phyloP scores from a whole-genome alignment of 2,113 vertebrate species.

The Bothrops jararaca region DNA sequence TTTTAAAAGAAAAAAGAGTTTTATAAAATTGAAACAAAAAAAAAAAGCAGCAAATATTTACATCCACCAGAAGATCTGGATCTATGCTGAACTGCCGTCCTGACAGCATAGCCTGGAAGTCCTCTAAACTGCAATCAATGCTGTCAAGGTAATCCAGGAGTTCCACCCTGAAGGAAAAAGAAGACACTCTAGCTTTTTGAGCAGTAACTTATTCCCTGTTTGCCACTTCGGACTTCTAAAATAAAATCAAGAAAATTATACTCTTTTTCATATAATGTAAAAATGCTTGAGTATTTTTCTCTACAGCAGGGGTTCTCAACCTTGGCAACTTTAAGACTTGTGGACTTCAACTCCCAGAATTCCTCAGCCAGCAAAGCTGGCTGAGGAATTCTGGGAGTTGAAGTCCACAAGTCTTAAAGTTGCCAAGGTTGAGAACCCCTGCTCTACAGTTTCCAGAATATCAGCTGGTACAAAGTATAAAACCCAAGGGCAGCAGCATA shows the following conservation, averaged over 20 bases:
- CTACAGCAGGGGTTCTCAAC: too few relatives aligned
- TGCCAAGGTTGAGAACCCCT: too few relatives aligned
- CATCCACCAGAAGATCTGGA: conserved; percentile 83
- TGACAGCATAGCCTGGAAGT: conserved; percentile 93
- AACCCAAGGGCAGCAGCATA: neutral
- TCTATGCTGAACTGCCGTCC: conserved; percentile 91
- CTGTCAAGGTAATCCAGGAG: conserved; percentile 97
- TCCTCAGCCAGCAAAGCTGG: too few relatives aligned
- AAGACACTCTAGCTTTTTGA: neutral
- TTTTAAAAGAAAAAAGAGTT: neutral
- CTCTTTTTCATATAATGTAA: neutral
- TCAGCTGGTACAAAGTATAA: neutral
- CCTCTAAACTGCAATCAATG: conserved; percentile 97
- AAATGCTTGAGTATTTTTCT: neutral
- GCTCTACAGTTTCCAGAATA: neutral
- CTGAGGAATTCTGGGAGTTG: too few relatives aligned
- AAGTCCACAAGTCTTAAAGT: too few relatives aligned
- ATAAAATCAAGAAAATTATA: neutral
- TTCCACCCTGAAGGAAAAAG: conserved; percentile 77
- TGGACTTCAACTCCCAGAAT: too few relatives aligned
- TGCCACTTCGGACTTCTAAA: neutral
- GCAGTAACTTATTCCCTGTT: neutral
- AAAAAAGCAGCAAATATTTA: conserved; percentile 62
- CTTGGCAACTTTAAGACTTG: too few relatives aligned
- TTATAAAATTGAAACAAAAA: neutral